Percentiles rank a stretch among this genome's conserved stretches.
Evolutionary conservation across 2,797 vertebrate genomes (phyloP).

Genomic region (Cyclura pinguis): DNA sequence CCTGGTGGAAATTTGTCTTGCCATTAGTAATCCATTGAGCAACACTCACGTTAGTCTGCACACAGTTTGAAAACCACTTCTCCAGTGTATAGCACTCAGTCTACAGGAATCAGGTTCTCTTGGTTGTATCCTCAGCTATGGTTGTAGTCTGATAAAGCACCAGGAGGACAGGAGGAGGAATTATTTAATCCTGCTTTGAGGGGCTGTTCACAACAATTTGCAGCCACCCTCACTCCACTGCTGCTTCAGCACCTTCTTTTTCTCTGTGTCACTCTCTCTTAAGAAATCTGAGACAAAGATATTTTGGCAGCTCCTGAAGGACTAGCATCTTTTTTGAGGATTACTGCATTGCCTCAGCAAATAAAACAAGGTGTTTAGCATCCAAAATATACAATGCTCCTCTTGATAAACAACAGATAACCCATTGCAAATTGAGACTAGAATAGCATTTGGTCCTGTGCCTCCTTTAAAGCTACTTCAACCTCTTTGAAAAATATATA

Average conservation of each 20-base stretch:
- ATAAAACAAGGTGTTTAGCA: no score
- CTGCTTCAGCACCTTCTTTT: background rate
- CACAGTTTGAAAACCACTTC: background rate
- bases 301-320: no score
- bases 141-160: background rate
- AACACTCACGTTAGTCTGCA: no score
- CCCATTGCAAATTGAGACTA: no score
- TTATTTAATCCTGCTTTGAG: background rate
- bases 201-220: background rate
- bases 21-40: background rate
- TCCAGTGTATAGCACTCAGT: no score
- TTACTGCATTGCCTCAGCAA: no score
- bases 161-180: background rate
- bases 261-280: background rate
- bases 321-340: no score
- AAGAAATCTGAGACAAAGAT: background rate
- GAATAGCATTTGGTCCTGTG: no score
- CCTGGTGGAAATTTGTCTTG: background rate
- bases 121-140: background rate
- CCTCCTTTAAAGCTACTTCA: no score
- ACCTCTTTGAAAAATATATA: no score
- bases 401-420: no score
- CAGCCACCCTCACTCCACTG: background rate
- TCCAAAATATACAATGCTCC: no score
- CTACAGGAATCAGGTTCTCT: background rate